Conservation (phyloP, 2,888 invertebrate species). For the Horisme vitalbata region DNA sequence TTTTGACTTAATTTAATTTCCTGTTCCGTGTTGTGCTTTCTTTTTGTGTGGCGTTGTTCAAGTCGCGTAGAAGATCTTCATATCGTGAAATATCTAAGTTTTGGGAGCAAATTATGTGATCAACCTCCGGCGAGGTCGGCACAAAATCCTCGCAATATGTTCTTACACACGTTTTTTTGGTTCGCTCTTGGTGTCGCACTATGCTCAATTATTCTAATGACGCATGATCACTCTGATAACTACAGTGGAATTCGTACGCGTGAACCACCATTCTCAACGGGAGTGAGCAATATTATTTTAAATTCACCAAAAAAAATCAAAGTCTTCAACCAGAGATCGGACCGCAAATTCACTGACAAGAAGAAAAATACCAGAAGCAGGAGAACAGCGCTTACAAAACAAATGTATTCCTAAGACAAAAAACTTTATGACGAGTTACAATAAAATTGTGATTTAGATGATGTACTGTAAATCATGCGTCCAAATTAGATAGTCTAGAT, state of each 20-base stretch:
- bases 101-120: constrained; percentile 16
- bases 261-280: constrained; percentile 14
- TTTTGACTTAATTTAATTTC: no score
- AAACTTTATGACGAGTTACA: constrained; percentile 72
- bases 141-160: constrained; percentile 10
- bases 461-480: constrained; percentile 72
- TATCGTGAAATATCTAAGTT: background rate
- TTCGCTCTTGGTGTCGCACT: background rate
- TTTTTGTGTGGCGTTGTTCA: background rate
- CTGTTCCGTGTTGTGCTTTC: no score
- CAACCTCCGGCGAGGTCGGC: constrained; percentile 11
- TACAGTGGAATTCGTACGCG: background rate
- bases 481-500: constrained; percentile 66
- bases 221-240: background rate
- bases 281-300: background rate
- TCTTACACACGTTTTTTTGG: background rate
- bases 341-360: constrained; percentile 1
- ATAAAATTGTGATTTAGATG: constrained; percentile 72
- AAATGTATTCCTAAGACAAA: constrained; percentile 29
- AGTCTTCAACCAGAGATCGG: background rate
- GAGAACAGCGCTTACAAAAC: constrained; percentile 12
- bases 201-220: background rate
- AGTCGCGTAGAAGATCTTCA: no score
- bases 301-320: background rate
- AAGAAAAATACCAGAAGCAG: constrained; percentile 18